Evolutionary conservation across 2,888 invertebrate species (phyloP).

Genomic region (Osedax fenrisi): DNA sequence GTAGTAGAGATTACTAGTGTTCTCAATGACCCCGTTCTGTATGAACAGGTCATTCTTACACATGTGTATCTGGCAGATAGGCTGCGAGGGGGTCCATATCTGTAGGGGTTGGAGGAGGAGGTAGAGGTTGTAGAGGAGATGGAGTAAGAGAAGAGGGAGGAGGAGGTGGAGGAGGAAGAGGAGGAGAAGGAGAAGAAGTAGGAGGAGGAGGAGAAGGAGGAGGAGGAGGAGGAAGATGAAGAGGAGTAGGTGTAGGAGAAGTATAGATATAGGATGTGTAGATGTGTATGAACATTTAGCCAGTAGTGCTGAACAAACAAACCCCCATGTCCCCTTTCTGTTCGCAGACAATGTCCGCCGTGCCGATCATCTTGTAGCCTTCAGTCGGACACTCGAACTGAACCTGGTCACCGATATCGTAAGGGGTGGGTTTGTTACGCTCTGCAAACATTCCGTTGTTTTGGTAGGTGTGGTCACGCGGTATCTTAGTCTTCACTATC

Average conservation of each 20-base stretch:
- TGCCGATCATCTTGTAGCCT: background rate
- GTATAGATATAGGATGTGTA: too few species aligned
- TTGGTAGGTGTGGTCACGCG: background rate
- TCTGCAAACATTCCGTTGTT: background rate
- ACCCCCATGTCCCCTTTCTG: background rate
- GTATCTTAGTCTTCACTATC: background rate
- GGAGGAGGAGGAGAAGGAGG: too few species aligned
- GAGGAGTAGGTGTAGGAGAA: too few species aligned
- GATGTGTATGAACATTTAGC: too few species aligned
- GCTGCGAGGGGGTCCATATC: background rate
- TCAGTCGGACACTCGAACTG: background rate
- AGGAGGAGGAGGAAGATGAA: too few species aligned
- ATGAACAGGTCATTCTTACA: background rate
- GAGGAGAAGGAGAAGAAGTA: too few species aligned
- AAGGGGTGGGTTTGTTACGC: background rate
- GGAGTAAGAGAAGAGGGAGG: background rate
- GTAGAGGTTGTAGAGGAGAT: background rate
- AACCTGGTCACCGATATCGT: background rate
- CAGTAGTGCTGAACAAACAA: too few species aligned
- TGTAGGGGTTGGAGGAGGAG: background rate
- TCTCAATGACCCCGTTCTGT: background rate
- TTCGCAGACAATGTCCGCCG: background rate
- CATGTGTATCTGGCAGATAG: background rate
- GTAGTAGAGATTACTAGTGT: background rate
- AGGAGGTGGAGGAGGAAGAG: background rate